Conservation (phyloP, 92 coral and sea anemone genomes). For the Chrysogorgia sp. region DNA sequence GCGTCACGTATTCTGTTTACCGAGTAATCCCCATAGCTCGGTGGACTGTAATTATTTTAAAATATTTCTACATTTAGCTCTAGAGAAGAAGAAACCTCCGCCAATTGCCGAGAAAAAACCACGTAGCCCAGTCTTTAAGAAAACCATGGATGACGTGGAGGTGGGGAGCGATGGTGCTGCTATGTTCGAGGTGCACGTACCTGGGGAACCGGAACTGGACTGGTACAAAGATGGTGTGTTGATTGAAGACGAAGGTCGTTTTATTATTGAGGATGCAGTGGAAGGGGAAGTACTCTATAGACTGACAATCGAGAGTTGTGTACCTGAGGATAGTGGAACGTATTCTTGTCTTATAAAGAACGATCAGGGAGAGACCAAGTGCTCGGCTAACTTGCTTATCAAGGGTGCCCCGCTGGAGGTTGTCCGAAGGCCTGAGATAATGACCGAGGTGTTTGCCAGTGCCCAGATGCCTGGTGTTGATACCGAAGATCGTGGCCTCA, state of each 20-base stretch:
- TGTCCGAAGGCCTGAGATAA: not conserved
- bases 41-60: no score
- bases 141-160: slow-evolving; percentile 75
- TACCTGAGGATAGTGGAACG: slow-evolving; percentile 72
- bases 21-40: not conserved
- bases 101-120: slow-evolving; percentile 4
- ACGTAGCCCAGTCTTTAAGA: slow-evolving; percentile 70
- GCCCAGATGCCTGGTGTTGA: not conserved
- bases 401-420: not conserved
- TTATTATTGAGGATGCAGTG: slow-evolving; percentile 69
- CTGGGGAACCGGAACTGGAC: slow-evolving; percentile 76
- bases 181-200: slow-evolving; percentile 71
- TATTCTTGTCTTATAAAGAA: slow-evolving; percentile 81
- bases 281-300: slow-evolving; percentile 67
- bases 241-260: slow-evolving; percentile 66
- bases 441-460: not conserved
- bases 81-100: slow-evolving; percentile 28
- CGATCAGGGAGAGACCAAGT: slow-evolving; percentile 70
- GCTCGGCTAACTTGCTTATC: slow-evolving; percentile 65
- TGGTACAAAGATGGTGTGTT: slow-evolving; percentile 82
- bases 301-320: slow-evolving; percentile 66
- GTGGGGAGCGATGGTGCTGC: slow-evolving; percentile 74
- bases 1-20: no score
- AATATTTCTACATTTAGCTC: not conserved
- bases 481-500: not conserved